Evolutionary conservation across 2,888 invertebrate species (phyloP).

Genomic region (Spodoptera exigua): DNA sequence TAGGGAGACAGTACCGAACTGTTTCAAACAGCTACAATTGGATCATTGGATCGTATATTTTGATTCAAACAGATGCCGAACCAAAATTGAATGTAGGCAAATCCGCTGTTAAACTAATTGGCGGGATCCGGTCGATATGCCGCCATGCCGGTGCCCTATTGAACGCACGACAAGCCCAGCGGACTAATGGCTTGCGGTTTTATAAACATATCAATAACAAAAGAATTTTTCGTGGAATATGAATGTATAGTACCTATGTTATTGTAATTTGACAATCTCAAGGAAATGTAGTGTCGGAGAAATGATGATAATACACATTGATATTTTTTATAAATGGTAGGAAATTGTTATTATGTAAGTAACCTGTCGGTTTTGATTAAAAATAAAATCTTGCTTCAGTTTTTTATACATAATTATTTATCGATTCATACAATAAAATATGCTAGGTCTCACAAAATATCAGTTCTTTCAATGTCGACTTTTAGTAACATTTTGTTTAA

Average conservation of each 20-base stretch:
- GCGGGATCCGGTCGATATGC: constrained; percentile 38
- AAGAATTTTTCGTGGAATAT: neutral
- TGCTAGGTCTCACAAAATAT: too few relatives aligned
- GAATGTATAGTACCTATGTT: neutral
- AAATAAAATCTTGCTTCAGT: too few relatives aligned
- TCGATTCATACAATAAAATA: too few relatives aligned
- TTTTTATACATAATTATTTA: too few relatives aligned
- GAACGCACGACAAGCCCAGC: constrained; percentile 21
- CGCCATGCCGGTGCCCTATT: constrained; percentile 28
- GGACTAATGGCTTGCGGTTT: constrained; percentile 12
- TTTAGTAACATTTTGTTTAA: constrained; percentile 4
- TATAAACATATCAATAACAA: constrained; percentile 23
- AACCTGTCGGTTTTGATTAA: too few relatives aligned
- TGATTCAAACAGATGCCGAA: constrained; percentile 30
- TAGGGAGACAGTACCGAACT: too few relatives aligned
- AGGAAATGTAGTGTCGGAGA: too few relatives aligned
- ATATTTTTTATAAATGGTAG: too few relatives aligned
- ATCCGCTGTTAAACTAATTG: constrained; percentile 48
- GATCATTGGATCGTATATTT: constrained; percentile 10
- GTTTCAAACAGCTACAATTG: neutral
- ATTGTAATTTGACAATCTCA: too few relatives aligned
- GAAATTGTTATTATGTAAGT: too few relatives aligned
- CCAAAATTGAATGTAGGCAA: constrained; percentile 22
- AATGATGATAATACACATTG: too few relatives aligned
- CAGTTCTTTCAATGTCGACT: too few relatives aligned